A percentile compares a stretch with the other conserved stretches of the same genome.
These are phyloP conservation scores for Ifrita kowaldi DNA, from an alignment of 2,113 vertebrate species.

Conservation along the genomic window DNA sequence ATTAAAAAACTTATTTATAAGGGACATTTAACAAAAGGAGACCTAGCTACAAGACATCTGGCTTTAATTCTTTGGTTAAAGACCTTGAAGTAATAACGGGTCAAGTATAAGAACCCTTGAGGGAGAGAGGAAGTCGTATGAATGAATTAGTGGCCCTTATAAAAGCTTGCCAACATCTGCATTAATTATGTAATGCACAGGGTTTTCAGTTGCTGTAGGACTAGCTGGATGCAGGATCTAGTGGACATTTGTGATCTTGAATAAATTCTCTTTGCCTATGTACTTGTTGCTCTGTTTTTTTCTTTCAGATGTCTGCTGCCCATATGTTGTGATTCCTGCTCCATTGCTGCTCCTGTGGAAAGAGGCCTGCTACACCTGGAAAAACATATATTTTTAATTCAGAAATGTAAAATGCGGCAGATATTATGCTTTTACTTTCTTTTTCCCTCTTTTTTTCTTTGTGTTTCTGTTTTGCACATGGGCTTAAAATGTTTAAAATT, in stretches of 20 bases:
- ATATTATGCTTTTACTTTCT: background rate
- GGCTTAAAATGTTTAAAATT: background rate
- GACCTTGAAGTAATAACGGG: background rate
- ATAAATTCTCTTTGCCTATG: background rate
- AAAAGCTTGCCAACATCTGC: conserved; percentile 30
- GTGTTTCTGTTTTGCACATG: background rate
- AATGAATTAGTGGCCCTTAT: conserved; percentile 23
- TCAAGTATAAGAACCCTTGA: conserved; percentile 37
- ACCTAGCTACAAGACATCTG: conserved; percentile 11
- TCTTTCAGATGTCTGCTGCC: background rate
- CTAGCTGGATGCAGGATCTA: background rate
- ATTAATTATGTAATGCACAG: background rate
- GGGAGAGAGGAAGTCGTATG: conserved; percentile 28
- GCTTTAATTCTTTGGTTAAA: conserved; percentile 34
- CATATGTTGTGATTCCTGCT: background rate
- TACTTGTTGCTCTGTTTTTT: background rate
- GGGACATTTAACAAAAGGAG: background rate
- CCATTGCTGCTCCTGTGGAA: background rate
- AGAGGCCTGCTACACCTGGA: background rate
- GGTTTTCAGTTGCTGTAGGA: background rate
- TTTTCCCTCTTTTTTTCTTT: background rate
- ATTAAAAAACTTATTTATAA: background rate
- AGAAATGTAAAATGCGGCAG: background rate
- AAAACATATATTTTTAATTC: background rate
- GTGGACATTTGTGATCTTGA: background rate